Conservation (phyloP, 2,797 vertebrate genomes). For the Centropyge bicolor region DNA sequence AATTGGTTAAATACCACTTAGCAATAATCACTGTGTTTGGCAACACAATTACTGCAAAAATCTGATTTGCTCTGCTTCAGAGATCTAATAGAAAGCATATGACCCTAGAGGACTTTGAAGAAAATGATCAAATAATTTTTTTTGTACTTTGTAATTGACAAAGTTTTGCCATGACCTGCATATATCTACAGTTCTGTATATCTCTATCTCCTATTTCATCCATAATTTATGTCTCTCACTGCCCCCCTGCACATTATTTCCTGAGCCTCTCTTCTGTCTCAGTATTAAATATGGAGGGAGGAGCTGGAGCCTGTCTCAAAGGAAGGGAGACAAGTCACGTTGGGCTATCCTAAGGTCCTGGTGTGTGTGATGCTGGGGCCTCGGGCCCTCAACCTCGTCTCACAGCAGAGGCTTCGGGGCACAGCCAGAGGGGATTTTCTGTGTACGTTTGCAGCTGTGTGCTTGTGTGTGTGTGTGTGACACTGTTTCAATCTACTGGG, state of each 20-base stretch:
- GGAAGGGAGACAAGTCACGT: conserved; percentile 71
- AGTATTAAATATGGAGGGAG: conserved; percentile 79
- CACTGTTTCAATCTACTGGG: conserved; percentile 47
- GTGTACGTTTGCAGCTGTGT: conserved; percentile 59
- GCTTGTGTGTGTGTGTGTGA: conserved; percentile 44
- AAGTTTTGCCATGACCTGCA: conserved; percentile 49
- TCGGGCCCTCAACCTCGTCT: conserved; percentile 70
- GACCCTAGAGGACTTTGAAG: conserved; percentile 14
- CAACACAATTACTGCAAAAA: conserved; percentile 30
- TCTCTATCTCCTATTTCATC: conserved; percentile 66
- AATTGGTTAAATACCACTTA: conserved; percentile 58
- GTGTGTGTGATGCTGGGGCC: conserved; percentile 77
- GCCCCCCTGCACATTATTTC: conserved; percentile 52
- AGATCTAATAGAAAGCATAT: conserved; percentile 35
- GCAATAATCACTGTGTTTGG: conserved; percentile 50
- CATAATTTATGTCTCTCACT: conserved; percentile 72
- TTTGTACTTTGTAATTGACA: conserved; percentile 37
- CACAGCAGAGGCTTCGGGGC: conserved; percentile 75
- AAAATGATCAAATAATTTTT: conserved; percentile 18
- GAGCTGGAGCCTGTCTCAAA: conserved; percentile 68
- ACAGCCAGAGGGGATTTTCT: conserved; percentile 78
- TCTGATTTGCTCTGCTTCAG: conserved; percentile 46
- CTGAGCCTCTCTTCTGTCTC: conserved; percentile 63
- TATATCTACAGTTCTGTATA: conserved; percentile 30
- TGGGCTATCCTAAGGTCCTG: conserved; percentile 73